Evolutionary conservation across 2,888 invertebrate genomes (phyloP), one percentile per base, ranked within the genome.

Genomic region (Argyresthia goedartella): DNA sequence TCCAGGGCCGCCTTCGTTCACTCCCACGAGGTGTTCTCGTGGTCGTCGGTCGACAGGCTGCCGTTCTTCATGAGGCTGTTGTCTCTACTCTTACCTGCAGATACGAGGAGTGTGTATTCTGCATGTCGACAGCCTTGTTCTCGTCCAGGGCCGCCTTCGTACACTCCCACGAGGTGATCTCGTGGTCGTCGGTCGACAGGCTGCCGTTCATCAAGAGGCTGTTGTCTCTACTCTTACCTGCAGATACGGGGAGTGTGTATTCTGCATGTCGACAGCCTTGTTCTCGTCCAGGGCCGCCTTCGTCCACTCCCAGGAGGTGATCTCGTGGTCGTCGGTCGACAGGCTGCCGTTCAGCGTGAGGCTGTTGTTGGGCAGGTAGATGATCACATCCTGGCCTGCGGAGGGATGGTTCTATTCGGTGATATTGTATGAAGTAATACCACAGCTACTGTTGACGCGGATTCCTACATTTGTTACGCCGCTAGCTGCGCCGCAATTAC

Each of bases 191-290:
- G 3, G 25, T 25, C 25, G 25, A 97, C 54, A 93, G 87, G 25
- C 25, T 25, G 25, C 25, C 25, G 25, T 25, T 25, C 25, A 39
- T 39, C 0, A 93, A 94, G 9, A 96, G 90, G 63, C 91, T 91
- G 68, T 3, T 39, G 10, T 39, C 39, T 8, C 39, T 25, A 25
- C 15, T 6, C 8, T 35, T 64, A 84, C 84, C 74, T 93, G 92
- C 43, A 97, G 88, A 67, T 93, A 95, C 0, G 97, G 95, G 0
- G 96, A 96, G 64, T 95, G 90, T 0, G 97, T 97, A 61, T 97
- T 95, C 88, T 97, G 96, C 96, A 97, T 97, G 69, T 97, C 97
- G 9, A 96, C 97, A 0, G 96, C 96, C 69, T 96, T 95, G 59
- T 94, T 93, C 58, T 95, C 93, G 67, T 95, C 95, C 49, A 93